Evolutionary conservation across 2,113 vertebrate genomes (phyloP).

Genomic region (Panthera uncia): DNA sequence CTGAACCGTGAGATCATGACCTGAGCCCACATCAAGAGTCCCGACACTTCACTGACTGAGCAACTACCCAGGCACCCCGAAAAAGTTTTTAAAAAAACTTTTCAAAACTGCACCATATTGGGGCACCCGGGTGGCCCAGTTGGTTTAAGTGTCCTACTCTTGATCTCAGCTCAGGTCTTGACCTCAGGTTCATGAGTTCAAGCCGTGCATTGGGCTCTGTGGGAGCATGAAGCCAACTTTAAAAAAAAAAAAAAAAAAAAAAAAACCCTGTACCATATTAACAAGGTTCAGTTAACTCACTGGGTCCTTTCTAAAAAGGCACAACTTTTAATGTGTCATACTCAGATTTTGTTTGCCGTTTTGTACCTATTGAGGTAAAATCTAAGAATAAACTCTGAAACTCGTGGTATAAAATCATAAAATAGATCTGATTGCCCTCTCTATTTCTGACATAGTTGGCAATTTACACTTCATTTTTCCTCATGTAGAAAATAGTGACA

Average conservation of each 20-base stretch:
- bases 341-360: conserved; percentile 35
- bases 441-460: background rate
- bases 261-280: background rate
- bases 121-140: too few species aligned
- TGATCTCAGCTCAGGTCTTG: too few species aligned
- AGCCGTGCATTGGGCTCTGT: too few species aligned
- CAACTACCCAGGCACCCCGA: background rate
- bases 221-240: too few species aligned
- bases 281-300: background rate
- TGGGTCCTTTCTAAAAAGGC: conserved; percentile 21
- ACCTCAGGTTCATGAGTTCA: too few species aligned
- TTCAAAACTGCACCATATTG: background rate
- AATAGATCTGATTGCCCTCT: background rate
- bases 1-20: background rate
- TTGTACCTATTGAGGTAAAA: background rate
- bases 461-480: conserved; percentile 14
- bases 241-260: too few species aligned
- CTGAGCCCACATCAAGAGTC: background rate
- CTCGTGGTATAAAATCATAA: background rate
- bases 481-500: background rate
- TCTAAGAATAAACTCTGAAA: conserved; percentile 43
- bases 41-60: background rate
- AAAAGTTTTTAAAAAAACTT: background rate
- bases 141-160: too few species aligned
- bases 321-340: conserved; percentile 37